Evolutionary conservation across 1,140 invertebrate genomes (phyloP).

Genomic region (Galleria mellonella): DNA sequence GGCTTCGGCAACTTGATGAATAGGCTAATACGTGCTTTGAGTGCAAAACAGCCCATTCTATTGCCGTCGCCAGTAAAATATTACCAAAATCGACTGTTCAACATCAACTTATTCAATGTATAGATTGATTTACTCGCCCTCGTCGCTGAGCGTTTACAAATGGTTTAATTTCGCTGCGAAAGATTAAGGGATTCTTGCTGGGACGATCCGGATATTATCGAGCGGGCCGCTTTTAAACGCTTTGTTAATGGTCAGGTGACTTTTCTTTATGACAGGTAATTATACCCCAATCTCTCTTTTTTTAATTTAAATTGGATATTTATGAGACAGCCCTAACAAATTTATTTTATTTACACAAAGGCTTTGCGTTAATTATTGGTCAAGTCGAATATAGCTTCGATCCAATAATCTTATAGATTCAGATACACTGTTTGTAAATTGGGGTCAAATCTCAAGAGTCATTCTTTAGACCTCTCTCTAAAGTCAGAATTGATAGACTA

Average conservation of each 20-base stretch:
- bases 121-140: slow-evolving; percentile 55
- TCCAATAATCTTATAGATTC: too few species aligned
- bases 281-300: background rate
- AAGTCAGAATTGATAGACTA: too few species aligned
- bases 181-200: slow-evolving; percentile 39
- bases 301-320: too few species aligned
- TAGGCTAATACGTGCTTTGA: slow-evolving; percentile 51
- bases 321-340: too few species aligned
- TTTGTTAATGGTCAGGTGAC: background rate
- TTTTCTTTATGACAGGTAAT: background rate
- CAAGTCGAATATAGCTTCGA: too few species aligned
- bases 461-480: too few species aligned
- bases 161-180: slow-evolving; percentile 51
- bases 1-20: slow-evolving; percentile 53
- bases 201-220: background rate
- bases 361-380: too few species aligned
- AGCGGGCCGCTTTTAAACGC: background rate
- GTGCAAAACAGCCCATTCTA: slow-evolving; percentile 52
- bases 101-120: slow-evolving; percentile 63
- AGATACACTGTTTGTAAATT: too few species aligned
- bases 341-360: too few species aligned
- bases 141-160: slow-evolving; percentile 45
- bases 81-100: slow-evolving; percentile 56
- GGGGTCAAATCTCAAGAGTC: too few species aligned
- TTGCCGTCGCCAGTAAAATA: slow-evolving; percentile 53